Conservation (phyloP, 2,888 invertebrate genomes). For the Latrodectus hesperus region DNA sequence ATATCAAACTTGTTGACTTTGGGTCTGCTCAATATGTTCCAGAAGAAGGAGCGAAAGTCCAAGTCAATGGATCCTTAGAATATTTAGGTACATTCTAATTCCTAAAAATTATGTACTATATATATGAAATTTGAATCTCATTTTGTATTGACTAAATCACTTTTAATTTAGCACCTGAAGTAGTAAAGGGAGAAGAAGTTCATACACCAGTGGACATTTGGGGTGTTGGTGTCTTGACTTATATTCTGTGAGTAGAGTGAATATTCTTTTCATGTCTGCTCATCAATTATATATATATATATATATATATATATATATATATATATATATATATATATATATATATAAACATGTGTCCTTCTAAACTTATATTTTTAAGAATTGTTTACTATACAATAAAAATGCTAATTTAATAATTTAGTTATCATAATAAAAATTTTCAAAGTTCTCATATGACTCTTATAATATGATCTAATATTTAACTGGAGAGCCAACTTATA, state of each 20-base stretch:
- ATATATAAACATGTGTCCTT: not conserved
- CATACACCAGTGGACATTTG: constrained; percentile 95
- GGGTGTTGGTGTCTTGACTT: constrained; percentile 93
- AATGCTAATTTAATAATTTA: no score
- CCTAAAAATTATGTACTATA: not conserved
- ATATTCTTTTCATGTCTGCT: no score
- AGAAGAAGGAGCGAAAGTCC: constrained; percentile 82
- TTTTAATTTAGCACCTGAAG: constrained; percentile 84
- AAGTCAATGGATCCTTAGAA: constrained; percentile 83
- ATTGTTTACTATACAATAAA: no score
- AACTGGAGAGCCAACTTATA: no score
- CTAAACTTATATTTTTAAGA: not conserved
- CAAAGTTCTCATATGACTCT: no score
- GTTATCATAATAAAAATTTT: no score
- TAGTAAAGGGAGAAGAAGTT: constrained; percentile 89
- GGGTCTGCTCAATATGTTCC: constrained; percentile 89
- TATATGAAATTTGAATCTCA: no score
- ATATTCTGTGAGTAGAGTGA: constrained; percentile 81
- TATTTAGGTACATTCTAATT: constrained; percentile 75
- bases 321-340: no score
- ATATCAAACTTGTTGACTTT: constrained; percentile 92
- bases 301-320: no score
- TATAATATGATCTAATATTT: no score
- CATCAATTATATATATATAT: no score
- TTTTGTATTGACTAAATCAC: no score